These are phyloP conservation scores for Lymantria dispar DNA, from an alignment of 2,888 invertebrate species.

Conservation along the genomic window DNA sequence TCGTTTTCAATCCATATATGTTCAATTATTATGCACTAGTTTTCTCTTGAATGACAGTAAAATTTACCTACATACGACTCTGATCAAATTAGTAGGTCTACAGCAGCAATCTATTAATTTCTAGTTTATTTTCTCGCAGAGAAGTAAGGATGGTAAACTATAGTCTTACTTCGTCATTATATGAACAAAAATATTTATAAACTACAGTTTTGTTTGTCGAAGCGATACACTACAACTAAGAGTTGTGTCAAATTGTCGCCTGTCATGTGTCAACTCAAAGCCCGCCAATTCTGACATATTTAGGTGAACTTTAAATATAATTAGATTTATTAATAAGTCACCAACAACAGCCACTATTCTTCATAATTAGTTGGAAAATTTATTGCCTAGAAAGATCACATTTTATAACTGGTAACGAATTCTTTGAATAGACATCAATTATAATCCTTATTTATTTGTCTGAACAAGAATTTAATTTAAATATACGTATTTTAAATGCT, in stretches of 20 bases:
- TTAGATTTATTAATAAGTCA: constrained; percentile 40
- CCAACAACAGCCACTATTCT: constrained; percentile 25
- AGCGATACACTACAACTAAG: constrained; percentile 9
- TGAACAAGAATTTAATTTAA: not conserved
- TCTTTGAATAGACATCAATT: constrained; percentile 7
- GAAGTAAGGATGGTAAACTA: no score
- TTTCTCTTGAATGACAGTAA: no score
- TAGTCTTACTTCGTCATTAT: no score
- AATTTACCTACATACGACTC: no score
- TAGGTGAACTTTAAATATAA: constrained; percentile 54
- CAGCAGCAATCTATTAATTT: no score
- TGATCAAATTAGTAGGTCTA: no score
- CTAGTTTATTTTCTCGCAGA: no score
- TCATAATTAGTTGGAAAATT: constrained; percentile 39
- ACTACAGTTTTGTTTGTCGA: not conserved
- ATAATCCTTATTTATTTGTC: not conserved
- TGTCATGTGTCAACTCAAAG: constrained; percentile 26
- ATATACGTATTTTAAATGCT: not conserved
- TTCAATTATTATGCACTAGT: no score
- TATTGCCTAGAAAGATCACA: constrained; percentile 22
- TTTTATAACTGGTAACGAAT: constrained; percentile 18
- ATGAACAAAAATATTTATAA: no score
- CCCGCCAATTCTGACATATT: constrained; percentile 45
- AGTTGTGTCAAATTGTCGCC: constrained; percentile 35
- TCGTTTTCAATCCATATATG: no score